phyloP scores from a whole-genome alignment of 2,888 invertebrate genomes.

The Scaptomyza reducta region DNA sequence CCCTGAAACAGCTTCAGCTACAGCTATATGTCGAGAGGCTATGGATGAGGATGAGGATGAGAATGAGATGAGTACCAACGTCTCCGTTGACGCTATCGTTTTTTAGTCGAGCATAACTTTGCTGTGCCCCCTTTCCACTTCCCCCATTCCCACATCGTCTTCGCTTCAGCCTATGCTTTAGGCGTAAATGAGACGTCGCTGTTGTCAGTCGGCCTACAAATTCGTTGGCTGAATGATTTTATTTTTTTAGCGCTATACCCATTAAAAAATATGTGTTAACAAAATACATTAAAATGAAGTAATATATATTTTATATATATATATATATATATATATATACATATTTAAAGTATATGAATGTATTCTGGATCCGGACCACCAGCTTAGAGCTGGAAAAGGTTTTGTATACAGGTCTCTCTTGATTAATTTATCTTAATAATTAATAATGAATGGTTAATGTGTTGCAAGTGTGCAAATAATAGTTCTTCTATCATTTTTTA shows the following conservation, averaged over 20 bases:
- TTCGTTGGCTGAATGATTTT: conserved; percentile 40
- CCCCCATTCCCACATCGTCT: not conserved
- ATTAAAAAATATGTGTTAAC: not conserved
- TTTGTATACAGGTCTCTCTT: too few relatives aligned
- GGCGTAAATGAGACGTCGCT: conserved; percentile 68
- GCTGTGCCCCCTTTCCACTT: not conserved
- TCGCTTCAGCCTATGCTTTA: not conserved
- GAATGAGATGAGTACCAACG: conserved; percentile 16
- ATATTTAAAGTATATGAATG: too few relatives aligned
- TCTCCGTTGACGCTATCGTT: conserved; percentile 49
- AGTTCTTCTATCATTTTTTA: too few relatives aligned
- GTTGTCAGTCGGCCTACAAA: conserved; percentile 55
- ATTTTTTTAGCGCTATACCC: not conserved
- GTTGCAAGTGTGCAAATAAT: too few relatives aligned
- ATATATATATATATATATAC: too few relatives aligned
- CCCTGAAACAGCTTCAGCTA: conserved; percentile 25
- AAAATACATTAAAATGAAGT: not conserved
- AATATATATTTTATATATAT: too few relatives aligned
- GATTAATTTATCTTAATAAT: too few relatives aligned
- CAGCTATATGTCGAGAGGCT: conserved; percentile 16
- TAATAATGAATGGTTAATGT: too few relatives aligned
- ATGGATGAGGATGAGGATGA: conserved; percentile 27
- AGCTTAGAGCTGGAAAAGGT: too few relatives aligned
- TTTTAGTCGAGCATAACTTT: conserved; percentile 28
- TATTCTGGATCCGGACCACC: too few relatives aligned